Percentiles rank a stretch among this genome's conserved stretches.
These are phyloP conservation scores for Symphodus melops DNA, from an alignment of 2,113 vertebrate species.

Conservation along the genomic window DNA sequence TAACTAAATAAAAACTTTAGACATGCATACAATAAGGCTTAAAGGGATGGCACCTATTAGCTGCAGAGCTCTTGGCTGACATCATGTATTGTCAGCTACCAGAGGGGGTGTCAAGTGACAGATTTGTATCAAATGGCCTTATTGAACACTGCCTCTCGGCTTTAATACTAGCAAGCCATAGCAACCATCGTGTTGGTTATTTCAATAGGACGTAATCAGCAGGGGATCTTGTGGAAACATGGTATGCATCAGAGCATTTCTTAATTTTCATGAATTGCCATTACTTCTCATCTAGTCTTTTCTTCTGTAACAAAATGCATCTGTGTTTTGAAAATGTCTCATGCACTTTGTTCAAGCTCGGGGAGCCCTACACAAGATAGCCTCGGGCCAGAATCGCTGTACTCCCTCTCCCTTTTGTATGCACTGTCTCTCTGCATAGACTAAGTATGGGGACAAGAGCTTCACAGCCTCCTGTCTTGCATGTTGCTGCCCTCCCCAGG, in stretches of 20 bases:
- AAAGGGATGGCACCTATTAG: constrained; percentile 81
- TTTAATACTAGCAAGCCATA: constrained; percentile 86
- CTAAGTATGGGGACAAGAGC: constrained; percentile 76
- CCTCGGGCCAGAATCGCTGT: constrained; percentile 82
- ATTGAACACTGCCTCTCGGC: constrained; percentile 85
- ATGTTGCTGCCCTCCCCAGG: constrained; percentile 77
- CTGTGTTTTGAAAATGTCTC: constrained; percentile 85
- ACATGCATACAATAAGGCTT: constrained; percentile 83
- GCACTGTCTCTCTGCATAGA: constrained; percentile 68
- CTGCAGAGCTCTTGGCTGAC: constrained; percentile 84
- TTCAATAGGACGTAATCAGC: constrained; percentile 81
- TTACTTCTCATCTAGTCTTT: constrained; percentile 78
- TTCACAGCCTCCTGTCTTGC: constrained; percentile 69
- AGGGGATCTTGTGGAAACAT: constrained; percentile 71
- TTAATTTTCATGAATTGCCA: constrained; percentile 87
- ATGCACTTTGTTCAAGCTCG: constrained; percentile 80
- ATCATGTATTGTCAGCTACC: constrained; percentile 83
- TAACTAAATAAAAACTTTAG: constrained; percentile 71
- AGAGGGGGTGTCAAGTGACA: constrained; percentile 92
- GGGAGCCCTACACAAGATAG: constrained; percentile 76
- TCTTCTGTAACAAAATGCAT: constrained; percentile 85
- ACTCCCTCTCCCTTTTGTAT: constrained; percentile 72
- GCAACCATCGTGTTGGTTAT: constrained; percentile 83
- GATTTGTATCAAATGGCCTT: constrained; percentile 90
- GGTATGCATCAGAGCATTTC: constrained; percentile 82